Evolutionary conservation across 53 echinoderm and acorn worm species (phyloP).

Genomic region (Zoroaster sp.): DNA sequence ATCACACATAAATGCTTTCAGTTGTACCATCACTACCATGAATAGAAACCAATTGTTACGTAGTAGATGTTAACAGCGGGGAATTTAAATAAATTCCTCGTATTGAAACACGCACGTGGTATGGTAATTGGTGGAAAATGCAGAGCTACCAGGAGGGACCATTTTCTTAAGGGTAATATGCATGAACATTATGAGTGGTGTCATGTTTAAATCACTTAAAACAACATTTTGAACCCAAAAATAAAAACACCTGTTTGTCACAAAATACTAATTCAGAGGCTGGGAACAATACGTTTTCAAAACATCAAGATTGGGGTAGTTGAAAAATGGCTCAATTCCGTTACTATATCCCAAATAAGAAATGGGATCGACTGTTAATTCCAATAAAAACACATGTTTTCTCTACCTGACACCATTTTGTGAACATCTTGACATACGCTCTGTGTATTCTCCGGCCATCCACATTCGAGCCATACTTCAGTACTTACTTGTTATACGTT

Average conservation of each 20-base stretch:
- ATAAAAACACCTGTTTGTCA: background rate
- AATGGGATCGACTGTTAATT: background rate
- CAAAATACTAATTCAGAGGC: background rate
- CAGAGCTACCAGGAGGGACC: background rate
- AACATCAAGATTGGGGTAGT: background rate
- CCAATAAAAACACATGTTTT: background rate
- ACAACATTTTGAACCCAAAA: background rate
- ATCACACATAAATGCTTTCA: no score
- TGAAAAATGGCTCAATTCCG: background rate
- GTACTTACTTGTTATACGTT: no score
- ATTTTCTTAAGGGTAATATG: background rate
- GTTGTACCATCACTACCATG: no score
- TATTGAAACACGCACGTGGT: slow-evolving; percentile 1
- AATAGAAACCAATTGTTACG: no score
- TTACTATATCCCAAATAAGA: background rate
- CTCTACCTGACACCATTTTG: background rate
- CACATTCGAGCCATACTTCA: background rate
- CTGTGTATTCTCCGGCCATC: background rate
- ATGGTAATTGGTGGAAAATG: background rate
- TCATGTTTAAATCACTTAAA: background rate
- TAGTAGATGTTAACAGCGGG: background rate
- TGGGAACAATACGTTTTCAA: background rate
- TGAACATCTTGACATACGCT: background rate
- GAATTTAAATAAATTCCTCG: slow-evolving; percentile 11
- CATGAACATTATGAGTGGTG: background rate